Percentiles rank a stretch among this genome's conserved stretches.
Evolutionary conservation across 1,140 invertebrate species (phyloP).

Genomic region (Drosophila serrata): DNA sequence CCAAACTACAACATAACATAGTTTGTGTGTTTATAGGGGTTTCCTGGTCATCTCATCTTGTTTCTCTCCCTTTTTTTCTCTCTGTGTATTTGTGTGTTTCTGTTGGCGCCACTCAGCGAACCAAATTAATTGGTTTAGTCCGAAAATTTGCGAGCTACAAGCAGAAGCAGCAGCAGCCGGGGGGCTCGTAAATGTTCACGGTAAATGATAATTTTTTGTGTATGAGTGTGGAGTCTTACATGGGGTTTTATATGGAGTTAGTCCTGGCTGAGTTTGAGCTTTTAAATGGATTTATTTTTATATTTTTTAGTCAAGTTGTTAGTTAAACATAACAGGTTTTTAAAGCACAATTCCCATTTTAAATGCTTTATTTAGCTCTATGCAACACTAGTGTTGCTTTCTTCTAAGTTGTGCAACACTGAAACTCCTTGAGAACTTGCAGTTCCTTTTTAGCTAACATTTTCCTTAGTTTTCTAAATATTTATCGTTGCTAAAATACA

Average conservation of each 20-base stretch:
- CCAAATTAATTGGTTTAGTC: conserved; percentile 54
- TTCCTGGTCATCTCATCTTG: not conserved
- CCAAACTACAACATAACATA: not conserved
- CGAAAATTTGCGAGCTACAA: conserved; percentile 24
- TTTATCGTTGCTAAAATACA: not conserved
- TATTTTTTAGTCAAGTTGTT: not conserved
- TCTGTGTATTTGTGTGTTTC: conserved; percentile 4
- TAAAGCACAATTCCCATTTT: not conserved
- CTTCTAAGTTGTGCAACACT: conserved; percentile 1
- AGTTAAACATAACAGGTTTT: not conserved
- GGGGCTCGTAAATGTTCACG: not conserved
- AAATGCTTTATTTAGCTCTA: not conserved
- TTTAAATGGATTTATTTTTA: not conserved
- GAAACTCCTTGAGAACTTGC: not conserved
- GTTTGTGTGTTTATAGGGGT: not conserved
- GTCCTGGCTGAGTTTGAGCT: not conserved
- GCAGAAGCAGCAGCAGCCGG: conserved; percentile 1
- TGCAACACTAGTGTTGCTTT: not conserved
- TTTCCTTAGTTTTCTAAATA: not conserved
- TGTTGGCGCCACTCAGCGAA: conserved; percentile 14
- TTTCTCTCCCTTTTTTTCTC: not conserved
- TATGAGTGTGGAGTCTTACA: not conserved
- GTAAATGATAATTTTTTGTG: conserved; percentile 8
- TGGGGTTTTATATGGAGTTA: too few relatives aligned
- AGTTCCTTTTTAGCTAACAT: not conserved